phyloP scores from a whole-genome alignment of 2,113 vertebrate genomes.

The Aleadryas rufinucha region DNA sequence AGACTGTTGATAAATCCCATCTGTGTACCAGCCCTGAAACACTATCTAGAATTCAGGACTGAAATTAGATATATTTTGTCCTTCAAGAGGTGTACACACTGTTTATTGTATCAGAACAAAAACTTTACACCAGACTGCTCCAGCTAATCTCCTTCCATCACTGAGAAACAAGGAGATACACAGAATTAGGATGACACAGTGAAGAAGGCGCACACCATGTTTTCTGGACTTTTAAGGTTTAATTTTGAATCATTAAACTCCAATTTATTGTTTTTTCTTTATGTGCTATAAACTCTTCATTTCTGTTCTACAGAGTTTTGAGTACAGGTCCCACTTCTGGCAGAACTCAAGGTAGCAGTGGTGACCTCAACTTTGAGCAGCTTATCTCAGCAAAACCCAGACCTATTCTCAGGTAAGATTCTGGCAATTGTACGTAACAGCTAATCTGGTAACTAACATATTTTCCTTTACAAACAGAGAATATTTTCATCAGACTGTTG shows the following conservation, averaged over 20 bases:
- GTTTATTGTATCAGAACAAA: background rate
- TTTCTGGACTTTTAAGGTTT: background rate
- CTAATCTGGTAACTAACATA: background rate
- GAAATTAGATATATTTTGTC: slow-evolving; percentile 5
- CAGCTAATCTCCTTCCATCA: background rate
- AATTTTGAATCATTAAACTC: background rate
- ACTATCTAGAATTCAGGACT: background rate
- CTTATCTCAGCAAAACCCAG: background rate
- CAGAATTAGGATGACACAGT: background rate
- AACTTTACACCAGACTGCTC: background rate
- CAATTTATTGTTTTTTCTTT: fast-evolving
- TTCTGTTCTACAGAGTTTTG: background rate
- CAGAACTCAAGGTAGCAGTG: background rate
- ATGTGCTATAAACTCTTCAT: background rate
- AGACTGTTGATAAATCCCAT: background rate
- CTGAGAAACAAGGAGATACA: background rate
- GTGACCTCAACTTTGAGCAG: background rate
- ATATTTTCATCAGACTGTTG: background rate
- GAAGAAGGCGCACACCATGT: background rate
- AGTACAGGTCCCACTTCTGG: background rate
- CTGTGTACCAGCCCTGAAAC: background rate
- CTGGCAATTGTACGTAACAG: background rate
- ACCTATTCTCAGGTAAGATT: background rate
- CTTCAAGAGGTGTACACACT: background rate
- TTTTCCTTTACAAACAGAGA: slow-evolving; percentile 5